phyloP scores from a whole-genome alignment of 92 coral and sea anemone species.

The Muricea muricata region DNA sequence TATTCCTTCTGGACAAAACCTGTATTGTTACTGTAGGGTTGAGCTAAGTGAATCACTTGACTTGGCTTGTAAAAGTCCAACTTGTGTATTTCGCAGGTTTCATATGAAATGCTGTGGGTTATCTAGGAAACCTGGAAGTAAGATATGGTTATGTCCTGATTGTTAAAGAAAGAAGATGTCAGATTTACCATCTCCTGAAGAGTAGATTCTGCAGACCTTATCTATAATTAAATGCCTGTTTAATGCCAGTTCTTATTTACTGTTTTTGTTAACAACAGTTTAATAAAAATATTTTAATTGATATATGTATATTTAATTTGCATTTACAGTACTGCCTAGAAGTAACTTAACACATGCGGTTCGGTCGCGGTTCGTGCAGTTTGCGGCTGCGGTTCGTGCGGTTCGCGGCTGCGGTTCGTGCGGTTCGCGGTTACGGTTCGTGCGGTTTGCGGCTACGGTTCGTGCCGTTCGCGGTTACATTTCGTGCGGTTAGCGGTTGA shows the following conservation, averaged over 20 bases:
- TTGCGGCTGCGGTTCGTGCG: no score
- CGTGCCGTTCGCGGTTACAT: no score
- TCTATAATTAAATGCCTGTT: not conserved
- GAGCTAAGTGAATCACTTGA: conserved; percentile 40
- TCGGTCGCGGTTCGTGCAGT: no score
- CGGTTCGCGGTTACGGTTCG: no score
- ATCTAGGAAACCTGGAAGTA: conserved; percentile 35
- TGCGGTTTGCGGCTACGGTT: no score
- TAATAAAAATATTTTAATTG: not conserved
- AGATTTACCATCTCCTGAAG: not conserved
- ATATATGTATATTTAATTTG: no score
- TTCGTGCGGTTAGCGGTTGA: no score
- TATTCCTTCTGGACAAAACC: not conserved
- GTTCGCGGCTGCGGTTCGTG: no score
- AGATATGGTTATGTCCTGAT: conserved; percentile 59
- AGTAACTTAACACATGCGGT: no score
- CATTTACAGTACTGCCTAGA: no score
- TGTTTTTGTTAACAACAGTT: not conserved
- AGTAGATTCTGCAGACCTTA: not conserved
- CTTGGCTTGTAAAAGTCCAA: conserved; percentile 46
- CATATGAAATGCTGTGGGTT: conserved; percentile 67
- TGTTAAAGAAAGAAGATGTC: not conserved
- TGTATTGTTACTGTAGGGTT: conserved; percentile 61
- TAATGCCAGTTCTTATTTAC: not conserved
- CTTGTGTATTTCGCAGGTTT: conserved; percentile 58